Percentiles rank a stretch among this genome's conserved stretches.
phyloP scores from a whole-genome alignment of 1,140 invertebrate species.

The Bombus ignitus region DNA sequence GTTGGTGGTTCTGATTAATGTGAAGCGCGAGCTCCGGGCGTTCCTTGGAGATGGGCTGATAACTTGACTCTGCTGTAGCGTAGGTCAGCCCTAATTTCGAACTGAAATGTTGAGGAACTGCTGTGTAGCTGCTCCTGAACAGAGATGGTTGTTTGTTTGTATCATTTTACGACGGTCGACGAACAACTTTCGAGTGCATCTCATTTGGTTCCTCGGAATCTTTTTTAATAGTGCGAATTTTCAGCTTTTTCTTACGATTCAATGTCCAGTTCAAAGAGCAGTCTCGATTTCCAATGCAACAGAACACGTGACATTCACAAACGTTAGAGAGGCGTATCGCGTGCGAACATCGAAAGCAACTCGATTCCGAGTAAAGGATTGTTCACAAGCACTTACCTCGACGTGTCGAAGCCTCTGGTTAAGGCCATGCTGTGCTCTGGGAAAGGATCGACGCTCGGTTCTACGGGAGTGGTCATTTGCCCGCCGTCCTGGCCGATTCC shows the following conservation, averaged over 20 bases:
- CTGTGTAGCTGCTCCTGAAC: slow-evolving; percentile 78
- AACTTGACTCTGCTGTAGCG: slow-evolving; percentile 72
- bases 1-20: slow-evolving; percentile 78
- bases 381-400: slow-evolving; percentile 67
- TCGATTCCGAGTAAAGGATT: background rate
- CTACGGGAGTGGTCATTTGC: slow-evolving; percentile 86
- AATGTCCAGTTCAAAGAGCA: background rate
- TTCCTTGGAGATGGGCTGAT: slow-evolving; percentile 80
- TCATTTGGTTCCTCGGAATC: background rate
- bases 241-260: background rate
- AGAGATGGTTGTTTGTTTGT: slow-evolving; percentile 6
- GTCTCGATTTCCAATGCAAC: too few species aligned
- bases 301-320: too few species aligned
- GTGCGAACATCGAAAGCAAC: background rate
- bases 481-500: slow-evolving; percentile 85
- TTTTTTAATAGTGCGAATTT: background rate
- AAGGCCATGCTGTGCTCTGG: slow-evolving; percentile 86
- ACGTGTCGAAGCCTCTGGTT: slow-evolving; percentile 79
- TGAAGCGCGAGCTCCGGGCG: slow-evolving; percentile 80
- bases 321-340: too few species aligned
- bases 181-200: background rate
- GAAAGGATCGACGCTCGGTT: slow-evolving; percentile 87
- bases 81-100: slow-evolving; percentile 76
- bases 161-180: background rate
- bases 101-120: slow-evolving; percentile 75